Percentiles rank a stretch among this genome's conserved stretches.
phyloP scores from a whole-genome alignment of 2,888 invertebrate genomes.

The Endomychus coccineus region DNA sequence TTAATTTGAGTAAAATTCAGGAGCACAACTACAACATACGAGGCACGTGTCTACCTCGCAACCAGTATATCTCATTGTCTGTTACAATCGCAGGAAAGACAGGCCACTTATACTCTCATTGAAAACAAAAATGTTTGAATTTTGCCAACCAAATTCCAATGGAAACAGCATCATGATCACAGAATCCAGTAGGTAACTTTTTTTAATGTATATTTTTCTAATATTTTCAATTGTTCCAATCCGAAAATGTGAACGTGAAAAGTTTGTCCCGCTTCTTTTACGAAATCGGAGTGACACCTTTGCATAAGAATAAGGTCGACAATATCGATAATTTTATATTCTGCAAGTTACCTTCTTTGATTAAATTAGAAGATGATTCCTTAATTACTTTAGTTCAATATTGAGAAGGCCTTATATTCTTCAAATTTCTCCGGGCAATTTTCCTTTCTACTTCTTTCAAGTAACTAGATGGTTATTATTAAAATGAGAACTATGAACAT shows the following conservation, averaged over 20 bases:
- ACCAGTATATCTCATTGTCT: too few relatives aligned
- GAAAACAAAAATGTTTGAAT: conserved; percentile 3
- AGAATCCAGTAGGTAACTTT: too few relatives aligned
- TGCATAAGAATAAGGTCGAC: too few relatives aligned
- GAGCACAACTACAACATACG: too few relatives aligned
- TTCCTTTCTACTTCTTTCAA: conserved; percentile 1
- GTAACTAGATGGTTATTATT: conserved; percentile 1
- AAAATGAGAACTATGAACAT: not conserved
- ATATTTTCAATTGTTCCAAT: conserved; percentile 4
- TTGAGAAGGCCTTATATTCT: too few relatives aligned
- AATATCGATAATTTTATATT: too few relatives aligned
- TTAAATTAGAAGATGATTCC: too few relatives aligned
- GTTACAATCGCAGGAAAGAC: conserved; percentile 1
- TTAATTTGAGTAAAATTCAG: too few relatives aligned
- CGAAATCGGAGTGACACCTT: not conserved
- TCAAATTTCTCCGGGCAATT: not conserved
- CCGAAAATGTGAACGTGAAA: conserved; percentile 7
- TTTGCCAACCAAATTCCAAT: conserved; percentile 5
- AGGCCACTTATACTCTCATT: conserved; percentile 1
- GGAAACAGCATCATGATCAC: conserved; percentile 6
- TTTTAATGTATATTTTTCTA: too few relatives aligned
- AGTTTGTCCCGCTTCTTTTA: conserved; percentile 3
- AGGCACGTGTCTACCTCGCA: too few relatives aligned
- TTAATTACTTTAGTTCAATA: too few relatives aligned
- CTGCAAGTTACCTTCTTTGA: too few relatives aligned